Conservation (phyloP, 2,888 invertebrate genomes). For the Pimpla rufipes region DNA sequence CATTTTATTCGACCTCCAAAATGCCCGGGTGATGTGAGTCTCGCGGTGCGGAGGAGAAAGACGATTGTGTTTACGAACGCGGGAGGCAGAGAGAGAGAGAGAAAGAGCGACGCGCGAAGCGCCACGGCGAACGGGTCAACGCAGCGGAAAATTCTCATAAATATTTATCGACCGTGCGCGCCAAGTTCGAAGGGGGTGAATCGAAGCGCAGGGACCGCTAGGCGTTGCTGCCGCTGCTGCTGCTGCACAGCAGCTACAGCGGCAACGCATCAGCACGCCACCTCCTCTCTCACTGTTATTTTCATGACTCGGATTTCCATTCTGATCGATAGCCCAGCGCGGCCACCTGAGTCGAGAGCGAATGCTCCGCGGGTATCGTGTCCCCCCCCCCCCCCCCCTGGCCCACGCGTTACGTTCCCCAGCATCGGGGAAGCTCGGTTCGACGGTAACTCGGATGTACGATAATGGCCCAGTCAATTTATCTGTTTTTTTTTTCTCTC, state of each 20-base stretch:
- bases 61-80: background rate
- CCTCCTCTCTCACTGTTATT: constrained; percentile 44
- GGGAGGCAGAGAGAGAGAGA: background rate
- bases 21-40: constrained; percentile 13
- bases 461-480: constrained; percentile 36
- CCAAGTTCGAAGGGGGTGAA: constrained; percentile 44
- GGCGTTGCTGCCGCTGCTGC: constrained; percentile 10
- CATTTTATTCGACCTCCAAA: constrained; percentile 17
- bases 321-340: constrained; percentile 60
- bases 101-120: constrained; percentile 21
- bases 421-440: background rate
- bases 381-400: no score
- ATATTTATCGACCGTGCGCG: constrained; percentile 73
- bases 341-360: constrained; percentile 19
- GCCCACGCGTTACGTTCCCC: constrained; percentile 5
- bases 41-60: background rate
- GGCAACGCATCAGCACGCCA: background rate
- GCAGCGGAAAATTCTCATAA: constrained; percentile 74
- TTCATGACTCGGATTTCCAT: constrained; percentile 61
- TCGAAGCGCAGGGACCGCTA: constrained; percentile 21
- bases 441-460: constrained; percentile 8
- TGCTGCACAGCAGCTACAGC: constrained; percentile 7
- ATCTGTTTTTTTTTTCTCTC: constrained; percentile 13
- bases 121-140: constrained; percentile 62
- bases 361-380: constrained; percentile 4